Evolutionary conservation across 1,140 invertebrate species (phyloP).

Genomic region (Listronotus oregonensis): DNA sequence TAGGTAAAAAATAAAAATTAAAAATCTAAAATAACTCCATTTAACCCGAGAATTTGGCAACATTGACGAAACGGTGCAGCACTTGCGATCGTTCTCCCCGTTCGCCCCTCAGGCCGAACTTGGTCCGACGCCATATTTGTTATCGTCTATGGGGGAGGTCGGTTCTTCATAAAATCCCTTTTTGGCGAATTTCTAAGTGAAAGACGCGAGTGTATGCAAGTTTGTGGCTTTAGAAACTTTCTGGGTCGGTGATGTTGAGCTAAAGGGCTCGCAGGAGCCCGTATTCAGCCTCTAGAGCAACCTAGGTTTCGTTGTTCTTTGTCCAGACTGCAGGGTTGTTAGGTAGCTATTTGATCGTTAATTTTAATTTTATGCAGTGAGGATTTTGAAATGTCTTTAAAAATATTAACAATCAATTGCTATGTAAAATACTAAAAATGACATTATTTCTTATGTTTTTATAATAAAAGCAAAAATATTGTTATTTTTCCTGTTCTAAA

Average conservation of each 20-base stretch:
- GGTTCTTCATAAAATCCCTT: slow-evolving; percentile 46
- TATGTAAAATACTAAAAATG: too few relatives aligned
- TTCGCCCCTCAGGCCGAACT: neutral
- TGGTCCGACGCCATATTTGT: slow-evolving; percentile 63
- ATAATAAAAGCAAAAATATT: too few relatives aligned
- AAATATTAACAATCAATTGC: too few relatives aligned
- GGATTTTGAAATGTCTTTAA: neutral
- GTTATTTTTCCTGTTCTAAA: too few relatives aligned
- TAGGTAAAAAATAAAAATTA: too few relatives aligned
- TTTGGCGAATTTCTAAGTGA: slow-evolving; percentile 39
- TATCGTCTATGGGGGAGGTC: slow-evolving; percentile 64
- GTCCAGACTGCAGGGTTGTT: slow-evolving; percentile 31
- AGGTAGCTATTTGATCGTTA: slow-evolving; percentile 49
- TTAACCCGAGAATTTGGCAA: neutral
- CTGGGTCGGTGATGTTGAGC: slow-evolving; percentile 32
- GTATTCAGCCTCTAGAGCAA: slow-evolving; percentile 1
- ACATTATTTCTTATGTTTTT: too few relatives aligned
- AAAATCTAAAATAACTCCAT: too few relatives aligned
- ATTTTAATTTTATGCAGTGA: slow-evolving; percentile 31
- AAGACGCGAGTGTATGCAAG: slow-evolving; percentile 25
- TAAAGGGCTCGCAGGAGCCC: slow-evolving; percentile 33
- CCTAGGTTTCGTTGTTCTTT: slow-evolving; percentile 23
- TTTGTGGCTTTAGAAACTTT: slow-evolving; percentile 15
- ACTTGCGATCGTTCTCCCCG: slow-evolving; percentile 1
- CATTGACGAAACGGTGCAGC: neutral